Conservation (phyloP, 2,797 vertebrate species). For the Rhinophrynus dorsalis region DNA sequence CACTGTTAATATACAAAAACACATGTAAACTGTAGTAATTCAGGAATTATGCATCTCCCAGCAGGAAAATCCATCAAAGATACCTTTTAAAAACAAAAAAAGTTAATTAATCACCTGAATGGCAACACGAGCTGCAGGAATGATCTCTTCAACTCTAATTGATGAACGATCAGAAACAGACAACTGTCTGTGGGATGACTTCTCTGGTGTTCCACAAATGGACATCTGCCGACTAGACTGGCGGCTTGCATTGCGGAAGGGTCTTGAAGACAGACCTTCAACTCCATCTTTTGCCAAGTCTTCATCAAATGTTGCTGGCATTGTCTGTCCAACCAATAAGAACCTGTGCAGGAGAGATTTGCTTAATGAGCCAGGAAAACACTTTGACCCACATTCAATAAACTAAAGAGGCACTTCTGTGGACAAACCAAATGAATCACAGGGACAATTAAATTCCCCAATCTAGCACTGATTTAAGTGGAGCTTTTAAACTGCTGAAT, state of each 20-base stretch:
- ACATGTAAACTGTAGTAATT: too few relatives aligned
- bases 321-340: conserved; percentile 92
- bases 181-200: conserved; percentile 92
- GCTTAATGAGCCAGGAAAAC: too few relatives aligned
- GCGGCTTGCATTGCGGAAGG: conserved; percentile 88
- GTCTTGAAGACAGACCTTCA: conserved; percentile 89
- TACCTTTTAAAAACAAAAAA: too few relatives aligned
- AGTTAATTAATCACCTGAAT: conserved; percentile 96
- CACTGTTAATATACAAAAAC: too few relatives aligned
- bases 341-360: conserved; percentile 76
- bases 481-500: too few relatives aligned
- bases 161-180: conserved; percentile 96
- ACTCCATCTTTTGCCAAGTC: conserved; percentile 86
- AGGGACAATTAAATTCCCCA: too few relatives aligned
- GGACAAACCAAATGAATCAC: too few relatives aligned
- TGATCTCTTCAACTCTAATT: conserved; percentile 96
- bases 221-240: conserved; percentile 88
- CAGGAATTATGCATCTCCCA: too few relatives aligned
- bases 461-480: too few relatives aligned
- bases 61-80: too few relatives aligned
- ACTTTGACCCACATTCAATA: too few relatives aligned
- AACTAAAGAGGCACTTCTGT: too few relatives aligned
- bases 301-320: conserved; percentile 89
- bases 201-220: conserved; percentile 93
- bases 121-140: conserved; percentile 94